phyloP scores from a whole-genome alignment of 2,797 vertebrate genomes.

The Carcharodon carcharias region DNA sequence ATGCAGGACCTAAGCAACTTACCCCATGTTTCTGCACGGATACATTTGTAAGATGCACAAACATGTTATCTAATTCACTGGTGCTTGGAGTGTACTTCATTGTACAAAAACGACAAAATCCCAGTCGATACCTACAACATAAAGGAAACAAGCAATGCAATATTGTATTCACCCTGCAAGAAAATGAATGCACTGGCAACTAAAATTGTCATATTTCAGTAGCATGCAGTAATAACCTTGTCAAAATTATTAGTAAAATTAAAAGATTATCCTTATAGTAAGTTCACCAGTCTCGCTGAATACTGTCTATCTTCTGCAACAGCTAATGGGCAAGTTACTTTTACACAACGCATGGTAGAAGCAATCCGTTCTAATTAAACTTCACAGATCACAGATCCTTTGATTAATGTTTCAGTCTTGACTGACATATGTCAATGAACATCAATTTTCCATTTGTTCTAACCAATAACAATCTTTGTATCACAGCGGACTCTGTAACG shows the following conservation, averaged over 20 bases:
- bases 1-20: slow-evolving; percentile 45
- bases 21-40: slow-evolving; percentile 98
- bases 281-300: not conserved
- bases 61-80: slow-evolving; percentile 97
- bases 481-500: not conserved
- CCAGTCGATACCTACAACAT: slow-evolving; percentile 80
- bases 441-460: not conserved
- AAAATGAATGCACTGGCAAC: no score
- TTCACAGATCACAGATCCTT: not conserved
- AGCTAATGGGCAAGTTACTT: not conserved
- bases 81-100: slow-evolving; percentile 97
- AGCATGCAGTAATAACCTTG: not conserved
- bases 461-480: not conserved
- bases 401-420: not conserved
- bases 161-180: not conserved
- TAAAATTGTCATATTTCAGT: not conserved
- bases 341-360: not conserved
- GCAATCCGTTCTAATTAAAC: not conserved
- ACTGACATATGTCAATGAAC: not conserved
- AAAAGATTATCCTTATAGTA: not conserved
- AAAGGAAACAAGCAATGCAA: not conserved
- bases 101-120: slow-evolving; percentile 95
- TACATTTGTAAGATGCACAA: slow-evolving; percentile 95
- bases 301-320: not conserved
- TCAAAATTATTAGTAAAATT: not conserved